Evolutionary conservation across 2,888 invertebrate genomes (phyloP).

Genomic region (Campopleginae sp.): DNA sequence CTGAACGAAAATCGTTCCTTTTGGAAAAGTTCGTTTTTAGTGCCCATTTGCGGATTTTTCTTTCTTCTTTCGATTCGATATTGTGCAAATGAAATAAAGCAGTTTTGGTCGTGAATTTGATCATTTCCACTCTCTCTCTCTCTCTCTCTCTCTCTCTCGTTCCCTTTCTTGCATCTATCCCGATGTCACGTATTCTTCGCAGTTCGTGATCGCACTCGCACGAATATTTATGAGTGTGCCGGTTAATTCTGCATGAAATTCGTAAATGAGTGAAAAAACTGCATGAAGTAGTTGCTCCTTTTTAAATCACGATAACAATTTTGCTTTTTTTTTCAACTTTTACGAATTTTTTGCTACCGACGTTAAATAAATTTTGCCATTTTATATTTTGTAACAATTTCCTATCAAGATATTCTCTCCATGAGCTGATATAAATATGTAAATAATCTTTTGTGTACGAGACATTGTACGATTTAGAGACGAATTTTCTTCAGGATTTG

Average conservation of each 20-base stretch:
- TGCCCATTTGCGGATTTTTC: background rate
- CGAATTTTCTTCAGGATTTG: background rate
- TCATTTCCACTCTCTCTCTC: conserved; percentile 32
- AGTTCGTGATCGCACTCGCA: conserved; percentile 10
- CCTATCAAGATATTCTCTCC: conserved; percentile 30
- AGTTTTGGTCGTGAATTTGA: background rate
- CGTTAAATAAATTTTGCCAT: background rate
- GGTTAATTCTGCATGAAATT: conserved; percentile 22
- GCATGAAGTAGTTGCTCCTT: background rate
- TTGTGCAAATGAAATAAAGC: background rate
- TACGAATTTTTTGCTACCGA: conserved; percentile 18
- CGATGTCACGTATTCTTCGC: background rate
- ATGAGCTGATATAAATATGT: conserved; percentile 6
- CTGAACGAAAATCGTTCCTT: background rate
- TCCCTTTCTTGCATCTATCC: background rate
- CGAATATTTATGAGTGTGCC: background rate
- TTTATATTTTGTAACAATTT: conserved; percentile 5
- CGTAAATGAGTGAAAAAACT: background rate
- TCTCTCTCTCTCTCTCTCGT: conserved; percentile 25
- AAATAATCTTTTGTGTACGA: conserved; percentile 9
- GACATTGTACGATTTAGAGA: conserved; percentile 2
- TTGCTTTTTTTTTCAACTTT: background rate
- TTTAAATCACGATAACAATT: background rate
- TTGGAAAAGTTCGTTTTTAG: conserved; percentile 1
- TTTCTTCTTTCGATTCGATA: background rate